A percentile compares a stretch with the other conserved stretches of the same genome.
Conservation (phyloP, 2,888 invertebrate species). For the Exocentrus adspersus region DNA sequence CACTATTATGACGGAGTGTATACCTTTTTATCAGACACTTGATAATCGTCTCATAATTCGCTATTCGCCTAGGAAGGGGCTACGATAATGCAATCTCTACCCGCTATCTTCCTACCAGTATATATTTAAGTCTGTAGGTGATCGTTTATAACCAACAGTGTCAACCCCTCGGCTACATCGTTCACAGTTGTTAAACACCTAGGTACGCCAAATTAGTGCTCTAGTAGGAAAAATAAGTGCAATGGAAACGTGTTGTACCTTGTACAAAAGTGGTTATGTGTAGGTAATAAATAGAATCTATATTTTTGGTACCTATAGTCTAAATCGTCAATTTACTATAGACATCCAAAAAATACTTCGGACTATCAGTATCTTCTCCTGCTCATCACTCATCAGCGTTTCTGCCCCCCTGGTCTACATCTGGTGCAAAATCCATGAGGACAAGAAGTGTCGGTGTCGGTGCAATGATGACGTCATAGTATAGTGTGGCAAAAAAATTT, state of each 20-base stretch:
- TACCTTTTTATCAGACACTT: constrained; percentile 60
- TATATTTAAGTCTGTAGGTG: constrained; percentile 38
- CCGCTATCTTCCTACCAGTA: constrained; percentile 53
- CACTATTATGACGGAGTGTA: constrained; percentile 60
- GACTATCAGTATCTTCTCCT: no score
- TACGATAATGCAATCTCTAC: constrained; percentile 58
- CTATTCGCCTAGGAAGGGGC: constrained; percentile 59
- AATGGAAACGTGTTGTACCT: no score
- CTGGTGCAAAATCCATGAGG: background rate
- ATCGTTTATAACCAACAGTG: constrained; percentile 5
- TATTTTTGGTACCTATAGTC: no score
- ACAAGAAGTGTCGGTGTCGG: background rate
- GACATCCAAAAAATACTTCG: no score
- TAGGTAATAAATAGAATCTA: no score
- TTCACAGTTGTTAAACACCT: no score
- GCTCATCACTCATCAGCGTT: no score
- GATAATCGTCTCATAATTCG: constrained; percentile 60
- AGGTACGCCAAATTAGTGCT: no score
- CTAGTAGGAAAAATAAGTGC: no score
- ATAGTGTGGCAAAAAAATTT: constrained; percentile 18
- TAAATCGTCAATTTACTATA: no score
- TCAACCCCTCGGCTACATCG: background rate
- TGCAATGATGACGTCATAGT: constrained; percentile 10
- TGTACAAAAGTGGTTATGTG: no score
- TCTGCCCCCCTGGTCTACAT: background rate